A percentile compares a stretch with the other conserved stretches of the same genome.
phyloP scores from a whole-genome alignment of 2,888 invertebrate genomes.

The Pocota personata region DNA sequence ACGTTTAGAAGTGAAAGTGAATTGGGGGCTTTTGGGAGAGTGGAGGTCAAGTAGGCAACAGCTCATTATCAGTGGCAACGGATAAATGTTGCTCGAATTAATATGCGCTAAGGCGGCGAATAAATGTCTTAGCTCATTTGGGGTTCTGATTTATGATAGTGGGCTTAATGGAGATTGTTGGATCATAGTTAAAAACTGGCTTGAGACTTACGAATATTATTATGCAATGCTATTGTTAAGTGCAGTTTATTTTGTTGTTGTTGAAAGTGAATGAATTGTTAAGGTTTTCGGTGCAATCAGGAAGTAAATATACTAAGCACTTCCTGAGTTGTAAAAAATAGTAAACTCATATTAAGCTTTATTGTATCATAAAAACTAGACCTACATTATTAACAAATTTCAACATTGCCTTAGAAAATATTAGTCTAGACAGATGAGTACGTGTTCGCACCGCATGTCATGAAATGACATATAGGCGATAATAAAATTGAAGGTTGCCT shows the following conservation, averaged over 20 bases:
- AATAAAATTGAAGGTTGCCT: too few species aligned
- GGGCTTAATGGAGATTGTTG: background rate
- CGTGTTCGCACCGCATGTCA: too few species aligned
- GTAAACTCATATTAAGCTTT: too few species aligned
- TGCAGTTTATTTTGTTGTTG: background rate
- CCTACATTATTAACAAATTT: too few species aligned
- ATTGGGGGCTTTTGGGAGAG: background rate
- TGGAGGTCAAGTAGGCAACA: constrained; percentile 1
- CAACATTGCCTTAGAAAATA: too few species aligned
- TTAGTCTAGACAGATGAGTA: too few species aligned
- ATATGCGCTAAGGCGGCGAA: background rate
- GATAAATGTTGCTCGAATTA: background rate
- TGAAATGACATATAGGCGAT: too few species aligned
- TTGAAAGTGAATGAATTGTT: background rate
- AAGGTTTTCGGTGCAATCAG: background rate
- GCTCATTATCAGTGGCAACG: constrained; percentile 15
- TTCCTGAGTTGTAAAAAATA: background rate
- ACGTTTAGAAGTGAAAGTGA: constrained; percentile 23
- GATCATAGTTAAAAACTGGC: background rate
- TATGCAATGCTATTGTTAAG: constrained; percentile 1
- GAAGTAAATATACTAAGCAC: background rate
- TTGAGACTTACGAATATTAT: background rate
- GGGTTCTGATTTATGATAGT: constrained; percentile 17
- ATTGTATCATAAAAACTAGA: too few species aligned
- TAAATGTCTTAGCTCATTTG: constrained; percentile 12